phyloP scores from a whole-genome alignment of 2,797 vertebrate genomes.

The Staurois parvus region DNA sequence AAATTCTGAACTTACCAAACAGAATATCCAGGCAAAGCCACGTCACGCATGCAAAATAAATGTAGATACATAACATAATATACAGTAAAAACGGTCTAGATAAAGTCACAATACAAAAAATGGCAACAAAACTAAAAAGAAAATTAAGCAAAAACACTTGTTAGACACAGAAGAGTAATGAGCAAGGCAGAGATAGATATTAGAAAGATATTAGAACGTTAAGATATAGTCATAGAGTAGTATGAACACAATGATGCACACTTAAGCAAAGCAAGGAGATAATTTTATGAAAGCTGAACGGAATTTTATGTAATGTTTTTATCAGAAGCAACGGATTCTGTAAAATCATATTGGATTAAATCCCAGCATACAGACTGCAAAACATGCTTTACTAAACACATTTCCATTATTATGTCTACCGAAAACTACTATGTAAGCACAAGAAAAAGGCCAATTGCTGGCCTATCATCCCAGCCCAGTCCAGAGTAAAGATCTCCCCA shows the following conservation, averaged over 20 bases:
- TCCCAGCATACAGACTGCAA: too few species aligned
- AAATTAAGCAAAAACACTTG: conserved; percentile 55
- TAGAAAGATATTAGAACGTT: conserved; percentile 52
- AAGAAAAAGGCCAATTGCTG: too few species aligned
- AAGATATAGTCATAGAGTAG: neutral
- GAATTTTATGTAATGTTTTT: neutral
- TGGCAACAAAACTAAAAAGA: conserved; percentile 39
- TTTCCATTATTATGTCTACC: too few species aligned
- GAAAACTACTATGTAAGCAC: too few species aligned
- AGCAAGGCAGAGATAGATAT: conserved; percentile 54
- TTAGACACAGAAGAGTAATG: conserved; percentile 57
- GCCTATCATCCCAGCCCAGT: too few species aligned
- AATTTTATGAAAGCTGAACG: neutral
- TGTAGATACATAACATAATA: conserved; percentile 93
- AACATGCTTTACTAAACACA: too few species aligned
- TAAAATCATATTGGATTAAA: too few species aligned
- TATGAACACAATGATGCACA: conserved; percentile 47
- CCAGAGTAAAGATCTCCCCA: too few species aligned
- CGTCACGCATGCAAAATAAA: conserved; percentile 99
- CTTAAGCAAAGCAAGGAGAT: conserved; percentile 44
- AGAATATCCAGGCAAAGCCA: conserved; percentile 99
- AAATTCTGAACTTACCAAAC: conserved; percentile 98
- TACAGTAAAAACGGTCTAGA: conserved; percentile 80
- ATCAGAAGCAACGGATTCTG: neutral
- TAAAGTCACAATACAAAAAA: conserved; percentile 45